Base-by-base conservation (phyloP, 2,888 invertebrate species). In the Eumacrocentrus americanus region DNA sequence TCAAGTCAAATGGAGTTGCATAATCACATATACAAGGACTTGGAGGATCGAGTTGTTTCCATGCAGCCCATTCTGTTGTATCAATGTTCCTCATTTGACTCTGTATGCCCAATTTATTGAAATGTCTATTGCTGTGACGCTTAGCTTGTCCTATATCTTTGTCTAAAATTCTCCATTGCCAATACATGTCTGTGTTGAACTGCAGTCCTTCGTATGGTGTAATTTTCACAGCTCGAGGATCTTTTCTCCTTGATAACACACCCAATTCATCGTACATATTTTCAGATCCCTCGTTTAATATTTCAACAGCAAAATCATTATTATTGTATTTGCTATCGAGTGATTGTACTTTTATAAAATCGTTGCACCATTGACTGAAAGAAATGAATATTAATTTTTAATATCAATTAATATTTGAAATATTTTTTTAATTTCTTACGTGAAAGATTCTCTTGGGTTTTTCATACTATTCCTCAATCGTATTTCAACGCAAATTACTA, bases 161-260 rank as follows among this genome's bases (percentile, higher is more conserved):
- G n/a, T 51, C 16, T 4, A 51, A 42, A 1, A 58, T 16, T 14
- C 40, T 50, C 37, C 40, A 58, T 14, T 58, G 42, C 51, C 58
- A 58, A 22, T 42, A 51, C 12, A 44, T n/a, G 20, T 58, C 44
- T 5, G 51, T 16, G n/a, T 58, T 29, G 34, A 51, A 34, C 4
- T 35, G 18, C 18, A 51, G 42, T 51, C 20, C 9, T n/a, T 52
- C 14, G 35, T 18, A 35, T 6, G 29, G 34, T 14, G 18, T 18
- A 35, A 34, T 50, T 35, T 50, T 20, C 9, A 35, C n/a, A 9
- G 16, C 2, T 18, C n/a, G 18, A 9, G 16, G 20, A 16, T 42
- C 18, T 18, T 42, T 42, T 42, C 20, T 42, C 9, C 11, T 11
- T 42, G 42, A 16, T 42, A 18, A 18, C 7, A 42, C 42, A 20